Percentiles rank a stretch among this genome's conserved stretches.
Evolutionary conservation across 2,113 vertebrate genomes (phyloP).

Genomic region (Sterna hirundo): DNA sequence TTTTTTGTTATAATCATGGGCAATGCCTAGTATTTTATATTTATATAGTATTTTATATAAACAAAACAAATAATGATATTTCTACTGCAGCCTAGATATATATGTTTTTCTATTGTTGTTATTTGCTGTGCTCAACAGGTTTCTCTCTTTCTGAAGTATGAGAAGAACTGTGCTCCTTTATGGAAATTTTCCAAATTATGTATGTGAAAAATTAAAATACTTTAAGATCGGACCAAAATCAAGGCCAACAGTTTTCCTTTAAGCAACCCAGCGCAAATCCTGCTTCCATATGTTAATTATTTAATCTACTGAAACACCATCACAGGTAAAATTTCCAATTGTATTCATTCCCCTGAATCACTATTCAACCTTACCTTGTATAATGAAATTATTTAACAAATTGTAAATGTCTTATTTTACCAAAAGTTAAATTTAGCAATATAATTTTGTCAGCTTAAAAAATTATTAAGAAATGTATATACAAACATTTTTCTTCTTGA

Average conservation of each 20-base stretch:
- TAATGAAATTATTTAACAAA: neutral
- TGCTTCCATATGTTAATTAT: neutral
- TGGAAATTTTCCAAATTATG: neutral
- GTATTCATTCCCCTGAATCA: neutral
- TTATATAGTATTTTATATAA: neutral
- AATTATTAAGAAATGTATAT: neutral
- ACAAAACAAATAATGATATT: neutral
- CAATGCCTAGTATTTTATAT: neutral
- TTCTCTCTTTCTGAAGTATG: neutral
- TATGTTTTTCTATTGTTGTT: neutral
- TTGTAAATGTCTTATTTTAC: neutral
- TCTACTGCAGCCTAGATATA: neutral
- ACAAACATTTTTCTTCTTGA: neutral
- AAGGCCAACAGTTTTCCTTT: neutral
- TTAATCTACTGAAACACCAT: neutral
- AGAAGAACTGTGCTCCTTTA: neutral
- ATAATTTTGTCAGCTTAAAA: neutral
- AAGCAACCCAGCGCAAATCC: neutral
- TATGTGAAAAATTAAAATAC: neutral
- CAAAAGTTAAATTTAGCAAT: neutral
- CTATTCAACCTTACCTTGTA: neutral
- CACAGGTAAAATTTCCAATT: neutral
- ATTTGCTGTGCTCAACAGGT: neutral
- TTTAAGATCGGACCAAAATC: neutral
- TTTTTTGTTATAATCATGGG: neutral